These are phyloP conservation scores for Romanomermis culicivorax DNA, from an alignment of 2,888 invertebrate species.

Conservation along the genomic window DNA sequence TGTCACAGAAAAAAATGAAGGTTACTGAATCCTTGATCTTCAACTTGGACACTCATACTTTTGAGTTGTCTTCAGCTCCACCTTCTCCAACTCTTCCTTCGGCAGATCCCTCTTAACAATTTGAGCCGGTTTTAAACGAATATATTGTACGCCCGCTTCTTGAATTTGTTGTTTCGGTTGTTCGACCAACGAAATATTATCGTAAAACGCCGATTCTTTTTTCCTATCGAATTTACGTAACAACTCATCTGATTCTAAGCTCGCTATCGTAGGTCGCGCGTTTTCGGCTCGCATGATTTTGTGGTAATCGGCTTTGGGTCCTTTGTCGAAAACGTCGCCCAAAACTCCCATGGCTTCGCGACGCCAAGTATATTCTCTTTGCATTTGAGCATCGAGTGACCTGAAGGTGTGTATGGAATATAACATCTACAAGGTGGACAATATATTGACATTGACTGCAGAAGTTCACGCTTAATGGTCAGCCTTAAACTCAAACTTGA, in stretches of 20 bases:
- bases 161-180: neutral
- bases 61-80: conserved; percentile 1
- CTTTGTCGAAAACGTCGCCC: conserved; percentile 24
- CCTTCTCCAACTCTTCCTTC: conserved; percentile 9
- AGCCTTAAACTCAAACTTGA: no score
- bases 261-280: conserved; percentile 20
- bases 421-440: no score
- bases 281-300: conserved; percentile 24
- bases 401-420: neutral
- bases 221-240: conserved; percentile 24
- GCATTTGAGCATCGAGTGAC: neutral
- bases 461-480: no score
- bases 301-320: conserved; percentile 22
- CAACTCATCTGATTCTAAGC: conserved; percentile 26
- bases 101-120: conserved; percentile 3
- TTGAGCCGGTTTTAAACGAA: conserved; percentile 14
- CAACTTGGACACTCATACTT: no score
- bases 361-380: conserved; percentile 19
- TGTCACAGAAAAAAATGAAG: no score
- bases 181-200: conserved; percentile 1
- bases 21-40: no score
- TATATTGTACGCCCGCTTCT: conserved; percentile 17
- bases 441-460: no score
- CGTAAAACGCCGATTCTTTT: conserved; percentile 11
- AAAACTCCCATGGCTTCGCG: conserved; percentile 19